Evolutionary conservation across 2,113 vertebrate species (phyloP), one percentile per base, ranked within the genome.

Genomic region (Thunnus maccoyii): DNA sequence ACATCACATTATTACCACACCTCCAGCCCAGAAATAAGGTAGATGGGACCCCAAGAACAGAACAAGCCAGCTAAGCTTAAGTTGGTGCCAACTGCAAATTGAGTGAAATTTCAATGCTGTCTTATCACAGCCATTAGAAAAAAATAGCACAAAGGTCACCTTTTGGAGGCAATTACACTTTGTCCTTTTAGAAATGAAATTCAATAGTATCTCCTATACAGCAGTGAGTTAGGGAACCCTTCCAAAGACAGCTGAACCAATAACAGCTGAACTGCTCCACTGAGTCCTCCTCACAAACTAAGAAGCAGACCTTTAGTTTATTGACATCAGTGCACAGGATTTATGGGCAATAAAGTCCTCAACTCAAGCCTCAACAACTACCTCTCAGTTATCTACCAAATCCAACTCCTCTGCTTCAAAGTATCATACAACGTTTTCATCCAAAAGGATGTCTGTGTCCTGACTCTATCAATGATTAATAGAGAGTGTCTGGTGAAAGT

Each of bases 181-280:
- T 32, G 52, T 51, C n/a, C 6, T 54, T n/a, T 57, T 12, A 30
- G 5, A 30, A 48, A 44, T 57, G 65, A 71, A 32, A 57, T 54
- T 56, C 60, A 69, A 54, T 16, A 18, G 6, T 36, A 22, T 73
- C 17, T 64, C 11, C 30, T 77, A 18, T 5, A 32, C 9, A 47
- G 70, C 22, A 22, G 47, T 16, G 46, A 36, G 46, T 41, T 54
- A 71, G 47, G 5, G 22, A 67, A 51, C 72, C 55, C 61, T 8
- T 72, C 41, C 9, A 56, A 16, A 56, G 68, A 69, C 68, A 82
- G 78, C 78, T 78, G 74, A 18, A 81, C 12, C 69, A 73, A 66
- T 57, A 60, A 82, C 64, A 82, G 66, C 75, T 82, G 73, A 69
- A 63, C 57, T 14, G 47, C 27, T 20, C 32, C 3, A 27, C 64